Evolutionary conservation across 2,888 invertebrate species (phyloP).

Genomic region (Plagodis dolabraria): DNA sequence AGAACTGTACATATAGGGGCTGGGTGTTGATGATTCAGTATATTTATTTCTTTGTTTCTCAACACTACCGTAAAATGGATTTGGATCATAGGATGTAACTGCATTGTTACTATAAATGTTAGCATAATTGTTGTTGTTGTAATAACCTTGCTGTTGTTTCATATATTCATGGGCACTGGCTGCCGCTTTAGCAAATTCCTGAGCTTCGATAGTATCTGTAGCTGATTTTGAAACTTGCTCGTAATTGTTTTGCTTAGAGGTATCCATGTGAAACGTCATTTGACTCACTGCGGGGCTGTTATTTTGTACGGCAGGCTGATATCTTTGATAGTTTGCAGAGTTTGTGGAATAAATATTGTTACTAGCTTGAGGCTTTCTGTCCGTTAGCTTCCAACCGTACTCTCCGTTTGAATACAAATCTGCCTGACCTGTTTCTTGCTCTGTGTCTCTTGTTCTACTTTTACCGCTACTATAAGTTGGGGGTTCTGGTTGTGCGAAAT

Average conservation of each 20-base stretch:
- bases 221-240: conserved; percentile 66
- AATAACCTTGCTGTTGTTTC: conserved; percentile 61
- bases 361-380: conserved; percentile 61
- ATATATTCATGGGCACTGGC: conserved; percentile 74
- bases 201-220: conserved; percentile 62
- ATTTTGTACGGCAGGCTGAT: conserved; percentile 57
- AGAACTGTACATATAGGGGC: conserved; percentile 45
- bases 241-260: conserved; percentile 61
- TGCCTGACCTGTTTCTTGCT: conserved; percentile 62
- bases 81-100: conserved; percentile 33
- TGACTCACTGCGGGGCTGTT: conserved; percentile 66
- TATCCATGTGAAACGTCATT: conserved; percentile 74
- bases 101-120: conserved; percentile 38
- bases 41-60: conserved; percentile 63
- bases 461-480: conserved; percentile 57
- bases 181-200: conserved; percentile 77
- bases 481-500: conserved; percentile 71
- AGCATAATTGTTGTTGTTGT: conserved; percentile 52
- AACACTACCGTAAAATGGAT: conserved; percentile 51
- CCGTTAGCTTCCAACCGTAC: conserved; percentile 77
- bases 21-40: conserved; percentile 48
- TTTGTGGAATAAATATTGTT: conserved; percentile 52
- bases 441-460: conserved; percentile 59
- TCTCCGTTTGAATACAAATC: conserved; percentile 75
- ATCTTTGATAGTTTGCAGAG: conserved; percentile 54